Evolutionary conservation across 2,888 invertebrate species (phyloP).

Genomic region (Acanthosoma haemorrhoidale): DNA sequence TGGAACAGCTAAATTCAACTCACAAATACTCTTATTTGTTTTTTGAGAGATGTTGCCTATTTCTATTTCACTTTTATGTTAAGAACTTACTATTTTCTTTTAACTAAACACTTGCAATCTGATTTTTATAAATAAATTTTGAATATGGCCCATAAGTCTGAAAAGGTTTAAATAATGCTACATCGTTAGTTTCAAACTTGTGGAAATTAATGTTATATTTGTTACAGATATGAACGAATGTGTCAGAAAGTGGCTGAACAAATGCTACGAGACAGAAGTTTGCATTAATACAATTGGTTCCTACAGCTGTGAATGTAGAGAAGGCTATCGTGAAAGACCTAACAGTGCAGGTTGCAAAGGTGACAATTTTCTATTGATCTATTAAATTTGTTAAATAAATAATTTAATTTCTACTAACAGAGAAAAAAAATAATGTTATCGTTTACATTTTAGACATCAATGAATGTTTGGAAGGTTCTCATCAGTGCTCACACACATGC

Average conservation of each 20-base stretch:
- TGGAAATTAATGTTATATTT: background rate
- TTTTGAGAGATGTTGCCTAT: too few species aligned
- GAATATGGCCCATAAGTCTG: too few species aligned
- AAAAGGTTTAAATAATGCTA: too few species aligned
- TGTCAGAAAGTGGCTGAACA: conserved; percentile 46
- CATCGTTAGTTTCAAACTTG: too few species aligned
- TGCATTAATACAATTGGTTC: conserved; percentile 57
- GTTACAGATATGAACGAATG: conserved; percentile 61
- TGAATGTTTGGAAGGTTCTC: conserved; percentile 50
- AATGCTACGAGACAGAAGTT: conserved; percentile 53
- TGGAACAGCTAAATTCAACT: too few species aligned
- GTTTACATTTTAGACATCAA: conserved; percentile 49
- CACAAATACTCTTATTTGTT: too few species aligned
- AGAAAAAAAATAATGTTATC: background rate
- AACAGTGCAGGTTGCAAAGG: conserved; percentile 51
- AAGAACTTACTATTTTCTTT: too few species aligned
- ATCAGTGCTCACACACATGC: conserved; percentile 56
- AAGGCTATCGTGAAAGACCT: conserved; percentile 52
- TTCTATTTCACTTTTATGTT: too few species aligned
- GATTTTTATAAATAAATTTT: too few species aligned
- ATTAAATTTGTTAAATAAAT: background rate
- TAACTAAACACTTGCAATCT: too few species aligned
- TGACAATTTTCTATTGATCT: background rate
- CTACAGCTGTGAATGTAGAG: conserved; percentile 56
- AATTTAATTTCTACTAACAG: background rate